Evolutionary conservation across 2,113 vertebrate genomes (phyloP).

Genomic region (Gadus chalcogrammus): DNA sequence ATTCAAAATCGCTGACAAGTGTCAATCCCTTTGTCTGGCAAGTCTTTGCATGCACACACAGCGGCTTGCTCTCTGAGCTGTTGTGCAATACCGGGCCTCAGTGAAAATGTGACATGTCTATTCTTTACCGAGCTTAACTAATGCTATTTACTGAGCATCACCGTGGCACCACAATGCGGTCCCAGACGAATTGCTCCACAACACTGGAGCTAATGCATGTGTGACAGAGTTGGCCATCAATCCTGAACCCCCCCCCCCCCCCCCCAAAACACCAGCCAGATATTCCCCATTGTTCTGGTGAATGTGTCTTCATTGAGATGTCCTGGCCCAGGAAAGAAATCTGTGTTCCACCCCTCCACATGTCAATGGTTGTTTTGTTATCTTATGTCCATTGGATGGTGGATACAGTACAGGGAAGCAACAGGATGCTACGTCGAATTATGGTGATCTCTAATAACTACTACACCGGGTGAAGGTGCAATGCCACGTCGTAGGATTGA

Average conservation of each 20-base stretch:
- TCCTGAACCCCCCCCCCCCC: constrained; percentile 24
- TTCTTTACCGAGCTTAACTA: constrained; percentile 66
- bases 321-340: constrained; percentile 20
- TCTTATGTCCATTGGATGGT: too few relatives aligned
- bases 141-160: constrained; percentile 67
- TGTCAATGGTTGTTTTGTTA: too few relatives aligned
- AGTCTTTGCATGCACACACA: constrained; percentile 42
- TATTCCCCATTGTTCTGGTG: constrained; percentile 53
- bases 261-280: constrained; percentile 51
- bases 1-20: constrained; percentile 63
- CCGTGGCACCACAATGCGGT: constrained; percentile 55
- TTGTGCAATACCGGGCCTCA: constrained; percentile 55
- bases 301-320: constrained; percentile 44
- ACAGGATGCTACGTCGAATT: too few relatives aligned
- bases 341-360: neutral
- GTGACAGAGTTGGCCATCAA: constrained; percentile 54
- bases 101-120: constrained; percentile 69
- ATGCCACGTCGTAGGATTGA: too few relatives aligned
- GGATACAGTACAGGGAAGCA: too few relatives aligned
- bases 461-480: too few relatives aligned
- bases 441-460: too few relatives aligned
- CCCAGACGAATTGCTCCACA: constrained; percentile 43
- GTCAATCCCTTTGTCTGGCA: constrained; percentile 64
- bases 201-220: constrained; percentile 59
- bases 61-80: constrained; percentile 57